Conservation (phyloP, 2,113 vertebrate species). For the Gallinago undulata region DNA sequence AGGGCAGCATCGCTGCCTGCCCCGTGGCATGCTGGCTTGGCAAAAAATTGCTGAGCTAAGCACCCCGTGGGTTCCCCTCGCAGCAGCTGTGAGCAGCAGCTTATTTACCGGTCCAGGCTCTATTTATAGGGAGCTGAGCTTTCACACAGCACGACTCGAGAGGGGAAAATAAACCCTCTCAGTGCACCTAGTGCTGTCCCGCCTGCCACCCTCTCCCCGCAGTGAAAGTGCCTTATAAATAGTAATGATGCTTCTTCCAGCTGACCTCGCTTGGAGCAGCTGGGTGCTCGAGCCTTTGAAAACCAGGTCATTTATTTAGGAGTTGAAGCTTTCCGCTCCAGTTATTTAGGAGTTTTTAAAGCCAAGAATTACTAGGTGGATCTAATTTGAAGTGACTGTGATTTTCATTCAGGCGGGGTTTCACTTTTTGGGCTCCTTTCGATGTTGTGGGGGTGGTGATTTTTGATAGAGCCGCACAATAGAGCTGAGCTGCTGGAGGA, state of each 20-base stretch:
- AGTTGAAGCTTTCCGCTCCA: conserved; percentile 56
- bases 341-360: conserved; percentile 21
- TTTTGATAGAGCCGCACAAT: neutral
- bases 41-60: neutral
- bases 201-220: neutral
- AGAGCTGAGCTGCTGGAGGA: neutral
- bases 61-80: neutral
- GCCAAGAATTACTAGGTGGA: conserved; percentile 54
- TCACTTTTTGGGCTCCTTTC: conserved; percentile 4
- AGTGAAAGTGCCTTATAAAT: neutral
- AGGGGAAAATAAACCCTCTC: neutral
- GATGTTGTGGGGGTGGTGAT: neutral
- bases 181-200: neutral
- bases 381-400: conserved; percentile 54
- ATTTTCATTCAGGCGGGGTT: conserved; percentile 30
- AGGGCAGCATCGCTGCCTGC: neutral
- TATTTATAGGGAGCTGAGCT: neutral
- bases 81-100: neutral
- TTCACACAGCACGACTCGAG: neutral
- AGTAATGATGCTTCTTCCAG: conserved; percentile 12
- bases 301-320: conserved; percentile 48
- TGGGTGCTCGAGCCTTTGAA: conserved; percentile 27
- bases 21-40: accelerated
- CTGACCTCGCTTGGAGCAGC: conserved; percentile 50
- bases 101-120: neutral